Conservation (phyloP, 2,797 vertebrate species). For the Pseudochaenichthys georgianus region DNA sequence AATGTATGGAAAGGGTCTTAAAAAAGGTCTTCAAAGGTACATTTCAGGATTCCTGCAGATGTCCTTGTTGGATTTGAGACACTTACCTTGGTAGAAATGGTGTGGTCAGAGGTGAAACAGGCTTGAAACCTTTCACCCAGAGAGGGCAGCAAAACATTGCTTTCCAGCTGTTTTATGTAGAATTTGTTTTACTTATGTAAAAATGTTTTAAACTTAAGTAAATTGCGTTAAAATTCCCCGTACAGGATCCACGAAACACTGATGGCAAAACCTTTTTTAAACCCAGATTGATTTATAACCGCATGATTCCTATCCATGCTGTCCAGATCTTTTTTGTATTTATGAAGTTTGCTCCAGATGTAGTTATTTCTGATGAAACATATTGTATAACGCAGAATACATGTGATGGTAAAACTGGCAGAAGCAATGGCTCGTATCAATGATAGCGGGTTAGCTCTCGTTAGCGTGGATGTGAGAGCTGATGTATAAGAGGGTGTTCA, state of each 20-base stretch:
- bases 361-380: background rate
- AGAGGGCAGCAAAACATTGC: background rate
- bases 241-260: background rate
- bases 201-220: too few species aligned
- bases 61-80: too few species aligned
- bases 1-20: too few species aligned
- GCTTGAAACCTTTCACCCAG: background rate
- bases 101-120: background rate
- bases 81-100: too few species aligned
- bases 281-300: background rate
- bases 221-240: background rate
- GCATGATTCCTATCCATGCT: background rate
- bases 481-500: constrained; percentile 5
- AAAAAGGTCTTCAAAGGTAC: too few species aligned
- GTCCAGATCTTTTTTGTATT: background rate
- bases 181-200: background rate
- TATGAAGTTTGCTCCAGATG: background rate
- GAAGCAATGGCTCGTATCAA: background rate
- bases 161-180: background rate
- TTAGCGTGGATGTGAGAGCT: background rate
- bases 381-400: background rate
- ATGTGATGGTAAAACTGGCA: background rate
- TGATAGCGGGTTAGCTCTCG: too few species aligned
- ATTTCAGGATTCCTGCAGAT: too few species aligned
- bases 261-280: background rate